Evolutionary conservation across 2,888 invertebrate genomes (phyloP), one percentile per base, ranked within the genome.

Genomic region (Eupithecia subumbrata): DNA sequence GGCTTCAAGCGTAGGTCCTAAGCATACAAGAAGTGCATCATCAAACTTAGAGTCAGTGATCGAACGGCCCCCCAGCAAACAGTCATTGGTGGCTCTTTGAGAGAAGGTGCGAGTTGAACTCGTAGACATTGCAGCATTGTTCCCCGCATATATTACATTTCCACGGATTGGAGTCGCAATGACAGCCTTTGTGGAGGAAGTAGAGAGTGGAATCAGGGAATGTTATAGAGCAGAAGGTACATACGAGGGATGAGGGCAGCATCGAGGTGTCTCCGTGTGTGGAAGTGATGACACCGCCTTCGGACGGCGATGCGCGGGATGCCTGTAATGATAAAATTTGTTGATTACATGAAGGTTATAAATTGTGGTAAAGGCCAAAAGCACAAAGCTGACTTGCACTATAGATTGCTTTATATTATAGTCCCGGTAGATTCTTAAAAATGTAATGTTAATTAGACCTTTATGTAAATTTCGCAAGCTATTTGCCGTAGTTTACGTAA

Each of bases 71-170:
- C 94, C 94, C 94, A 78, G 93, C 94, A 87, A 92, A 90, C 92
- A 93, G 92, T 95, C 95, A 97, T 96, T 98, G 98, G 94, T 98
- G 98, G 92, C 98, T 98, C 94, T 98, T 98, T 94, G 98, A 98
- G 84, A 98, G 95, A 90, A 98, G 96, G 96, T 99, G 98, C 84
- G 98, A 98, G 95, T 99, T 98, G 95, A 99, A 99, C 92, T 99
- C 98, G 94, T 99, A 99, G 74, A 99, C 97, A 89, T 99, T 98
- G 91, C 97, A 97, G 92, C 98, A 98, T 89, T 98, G 97, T 91
- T 98, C 98, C 70, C 99, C 99, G 92, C 99, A 99, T 84, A 99
- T 98, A 95, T 99, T 99, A 93, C 99, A 99, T 94, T 98, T 98
- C 96, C 96, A 99, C 0, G 99, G 99, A 94, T 99, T 99, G 82